A percentile compares a stretch with the other conserved stretches of the same genome.
These are phyloP conservation scores for Halocynthia aurantium DNA, from an alignment of 23 tunicate species.

Conservation along the genomic window DNA sequence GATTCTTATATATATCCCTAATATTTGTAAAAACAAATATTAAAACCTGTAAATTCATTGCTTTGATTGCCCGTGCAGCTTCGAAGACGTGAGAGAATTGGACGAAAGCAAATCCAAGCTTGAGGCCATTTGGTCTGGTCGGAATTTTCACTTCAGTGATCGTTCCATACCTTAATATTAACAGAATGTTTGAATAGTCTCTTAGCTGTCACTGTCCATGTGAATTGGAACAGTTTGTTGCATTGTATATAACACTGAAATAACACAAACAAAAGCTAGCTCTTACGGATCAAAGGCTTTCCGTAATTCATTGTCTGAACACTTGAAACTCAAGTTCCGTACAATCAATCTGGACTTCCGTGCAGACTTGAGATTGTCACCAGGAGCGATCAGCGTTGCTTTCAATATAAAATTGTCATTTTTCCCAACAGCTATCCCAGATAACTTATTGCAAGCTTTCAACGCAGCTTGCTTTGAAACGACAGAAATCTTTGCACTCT, in stretches of 20 bases:
- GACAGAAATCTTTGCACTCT: conserved; percentile 20
- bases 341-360: conserved; percentile 74
- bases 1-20: no score
- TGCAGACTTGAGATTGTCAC: conserved; percentile 46
- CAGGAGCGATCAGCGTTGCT: conserved; percentile 36
- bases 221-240: no score
- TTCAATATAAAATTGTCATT: conserved; percentile 27
- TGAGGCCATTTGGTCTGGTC: conserved; percentile 58
- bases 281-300: conserved; percentile 59
- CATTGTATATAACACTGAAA: no score
- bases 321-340: conserved; percentile 69
- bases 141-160: conserved; percentile 84
- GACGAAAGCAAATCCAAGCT: conserved; percentile 75
- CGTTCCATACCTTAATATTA: conserved; percentile 54
- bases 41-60: conserved; percentile 41
- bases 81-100: conserved; percentile 91
- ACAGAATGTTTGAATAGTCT: no score
- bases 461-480: conserved; percentile 59
- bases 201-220: no score
- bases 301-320: conserved; percentile 61
- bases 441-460: conserved; percentile 46
- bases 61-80: conserved; percentile 69
- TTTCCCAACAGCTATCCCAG: conserved; percentile 32
- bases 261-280: no score
- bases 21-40: no score